These are phyloP conservation scores for Amphiprion percula DNA, from an alignment of 2,113 vertebrate species.

Conservation along the genomic window DNA sequence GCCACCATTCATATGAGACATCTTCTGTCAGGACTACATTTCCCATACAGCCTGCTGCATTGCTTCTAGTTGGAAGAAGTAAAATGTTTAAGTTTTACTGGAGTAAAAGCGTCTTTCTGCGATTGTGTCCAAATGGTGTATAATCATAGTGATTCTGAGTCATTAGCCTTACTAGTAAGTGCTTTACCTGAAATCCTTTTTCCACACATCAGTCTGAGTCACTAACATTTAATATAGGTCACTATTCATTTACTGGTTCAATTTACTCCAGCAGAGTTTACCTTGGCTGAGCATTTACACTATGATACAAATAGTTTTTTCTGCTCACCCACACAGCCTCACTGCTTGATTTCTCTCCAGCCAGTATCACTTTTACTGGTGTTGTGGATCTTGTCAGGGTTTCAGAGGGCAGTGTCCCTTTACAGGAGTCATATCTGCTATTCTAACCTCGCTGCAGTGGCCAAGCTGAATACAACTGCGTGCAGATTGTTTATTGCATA, in stretches of 20 bases:
- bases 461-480: constrained; percentile 54
- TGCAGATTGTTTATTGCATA: constrained; percentile 78
- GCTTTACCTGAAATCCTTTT: constrained; percentile 2
- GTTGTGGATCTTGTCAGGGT: constrained; percentile 35
- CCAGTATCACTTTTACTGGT: constrained; percentile 33
- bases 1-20: too few species aligned
- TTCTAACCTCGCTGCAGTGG: constrained; percentile 64
- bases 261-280: not conserved
- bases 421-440: constrained; percentile 59
- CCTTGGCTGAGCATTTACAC: constrained; percentile 1
- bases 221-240: constrained; percentile 14
- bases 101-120: not conserved
- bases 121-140: too few species aligned
- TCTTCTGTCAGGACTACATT: too few species aligned
- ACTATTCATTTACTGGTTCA: not conserved
- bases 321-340: not conserved
- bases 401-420: constrained; percentile 48
- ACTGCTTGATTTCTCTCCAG: not conserved
- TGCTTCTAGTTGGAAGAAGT: too few species aligned
- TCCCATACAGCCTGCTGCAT: too few species aligned
- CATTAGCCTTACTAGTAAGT: not conserved
- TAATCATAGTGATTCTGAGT: too few species aligned
- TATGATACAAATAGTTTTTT: constrained; percentile 6
- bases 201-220: constrained; percentile 1
- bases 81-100: not conserved